Evolutionary conservation across 2,888 invertebrate genomes (phyloP).

Genomic region (Pharmacophagus antenor): DNA sequence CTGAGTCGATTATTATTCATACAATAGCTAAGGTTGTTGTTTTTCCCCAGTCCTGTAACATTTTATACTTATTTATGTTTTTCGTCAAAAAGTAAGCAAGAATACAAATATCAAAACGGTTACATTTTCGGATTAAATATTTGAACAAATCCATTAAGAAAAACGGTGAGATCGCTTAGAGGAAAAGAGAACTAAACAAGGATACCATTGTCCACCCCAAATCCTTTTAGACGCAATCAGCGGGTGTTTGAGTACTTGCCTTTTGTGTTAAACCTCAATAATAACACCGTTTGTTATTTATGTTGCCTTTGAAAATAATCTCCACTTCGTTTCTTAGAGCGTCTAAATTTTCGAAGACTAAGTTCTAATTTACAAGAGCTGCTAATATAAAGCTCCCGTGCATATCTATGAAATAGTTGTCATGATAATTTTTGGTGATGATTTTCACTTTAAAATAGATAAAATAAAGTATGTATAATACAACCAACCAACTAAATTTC

Average conservation of each 20-base stretch:
- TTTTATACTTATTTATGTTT: not conserved
- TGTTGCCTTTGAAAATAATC: constrained; percentile 1
- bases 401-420: not conserved
- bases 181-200: constrained; percentile 14
- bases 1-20: no score
- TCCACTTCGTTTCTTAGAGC: not conserved
- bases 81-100: not conserved
- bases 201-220: constrained; percentile 22
- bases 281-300: constrained; percentile 2
- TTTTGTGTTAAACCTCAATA: constrained; percentile 17
- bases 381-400: not conserved
- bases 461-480: no score
- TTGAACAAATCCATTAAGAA: constrained; percentile 9
- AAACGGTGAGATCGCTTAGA: not conserved
- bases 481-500: no score
- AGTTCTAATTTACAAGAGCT: not conserved
- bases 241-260: constrained; percentile 15
- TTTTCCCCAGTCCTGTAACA: not conserved
- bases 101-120: not conserved
- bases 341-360: not conserved
- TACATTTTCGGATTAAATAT: not conserved
- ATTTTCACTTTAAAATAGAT: no score
- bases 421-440: no score
- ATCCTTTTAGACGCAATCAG: constrained; percentile 20
- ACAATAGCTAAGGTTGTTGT: no score